phyloP scores from a whole-genome alignment of 2,888 invertebrate genomes.

The Athetis lepigone region DNA sequence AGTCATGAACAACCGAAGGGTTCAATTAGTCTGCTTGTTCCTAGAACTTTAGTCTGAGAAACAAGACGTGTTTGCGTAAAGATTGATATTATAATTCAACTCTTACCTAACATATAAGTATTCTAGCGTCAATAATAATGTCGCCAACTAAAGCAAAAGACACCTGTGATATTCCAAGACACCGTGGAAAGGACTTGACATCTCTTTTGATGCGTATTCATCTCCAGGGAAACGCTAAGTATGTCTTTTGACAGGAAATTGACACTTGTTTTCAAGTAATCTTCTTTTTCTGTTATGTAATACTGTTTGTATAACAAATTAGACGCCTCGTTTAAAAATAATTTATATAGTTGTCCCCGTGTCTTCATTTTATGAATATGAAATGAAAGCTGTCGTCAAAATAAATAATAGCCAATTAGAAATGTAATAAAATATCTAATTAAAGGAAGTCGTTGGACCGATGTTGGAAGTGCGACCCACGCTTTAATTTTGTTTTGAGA shows the following conservation, averaged over 20 bases:
- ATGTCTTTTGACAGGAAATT: conserved; percentile 11
- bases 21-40: too few relatives aligned
- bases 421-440: background rate
- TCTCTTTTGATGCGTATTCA: conserved; percentile 6
- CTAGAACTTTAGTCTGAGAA: too few relatives aligned
- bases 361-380: background rate
- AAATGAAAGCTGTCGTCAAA: background rate
- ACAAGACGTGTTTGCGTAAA: background rate
- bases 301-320: background rate
- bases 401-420: background rate
- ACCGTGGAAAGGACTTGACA: conserved; percentile 6
- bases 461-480: background rate
- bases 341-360: too few relatives aligned
- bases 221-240: conserved; percentile 16
- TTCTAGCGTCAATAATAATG: background rate
- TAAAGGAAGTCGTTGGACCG: background rate
- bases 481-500: background rate
- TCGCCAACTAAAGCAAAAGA: background rate
- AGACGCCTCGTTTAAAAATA: background rate
- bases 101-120: background rate
- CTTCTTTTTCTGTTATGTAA: background rate
- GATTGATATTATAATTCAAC: background rate
- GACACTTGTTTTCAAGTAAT: conserved; percentile 2
- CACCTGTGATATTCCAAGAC: conserved; percentile 1
- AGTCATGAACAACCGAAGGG: background rate